Conservation (phyloP, 92 coral and sea anemone species). For the Siderastrea radians region DNA sequence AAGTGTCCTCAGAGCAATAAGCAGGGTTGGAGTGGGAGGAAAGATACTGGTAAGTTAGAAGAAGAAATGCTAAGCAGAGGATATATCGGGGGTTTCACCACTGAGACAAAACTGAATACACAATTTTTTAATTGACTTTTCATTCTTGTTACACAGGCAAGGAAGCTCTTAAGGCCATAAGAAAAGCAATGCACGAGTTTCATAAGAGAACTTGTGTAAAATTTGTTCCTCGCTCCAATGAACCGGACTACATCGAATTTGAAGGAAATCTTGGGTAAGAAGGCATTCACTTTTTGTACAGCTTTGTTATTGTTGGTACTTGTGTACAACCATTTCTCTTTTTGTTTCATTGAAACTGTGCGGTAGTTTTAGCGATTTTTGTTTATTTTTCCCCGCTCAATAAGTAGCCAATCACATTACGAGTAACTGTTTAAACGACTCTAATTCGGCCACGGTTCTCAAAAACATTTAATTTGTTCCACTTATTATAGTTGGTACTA, state of each 20-base stretch:
- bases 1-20: too few relatives aligned
- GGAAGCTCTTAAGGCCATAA: slow-evolving; percentile 59
- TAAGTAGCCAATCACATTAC: too few relatives aligned
- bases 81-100: background rate
- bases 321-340: background rate
- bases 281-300: background rate
- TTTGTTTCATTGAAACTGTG: too few relatives aligned
- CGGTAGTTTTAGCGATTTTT: too few relatives aligned
- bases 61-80: too few relatives aligned
- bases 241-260: slow-evolving; percentile 69
- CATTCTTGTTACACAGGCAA: slow-evolving; percentile 41
- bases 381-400: too few relatives aligned
- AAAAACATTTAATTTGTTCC: too few relatives aligned
- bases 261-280: slow-evolving; percentile 71
- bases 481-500: too few relatives aligned
- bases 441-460: too few relatives aligned
- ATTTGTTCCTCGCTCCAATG: slow-evolving; percentile 61
- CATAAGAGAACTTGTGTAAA: slow-evolving; percentile 76
- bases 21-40: too few relatives aligned
- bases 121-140: background rate
- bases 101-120: background rate
- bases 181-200: slow-evolving; percentile 70
- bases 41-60: too few relatives aligned
- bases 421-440: too few relatives aligned
- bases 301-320: background rate